These are phyloP conservation scores for Cichladusa arquata DNA, from an alignment of 2,113 vertebrate species.

Conservation along the genomic window DNA sequence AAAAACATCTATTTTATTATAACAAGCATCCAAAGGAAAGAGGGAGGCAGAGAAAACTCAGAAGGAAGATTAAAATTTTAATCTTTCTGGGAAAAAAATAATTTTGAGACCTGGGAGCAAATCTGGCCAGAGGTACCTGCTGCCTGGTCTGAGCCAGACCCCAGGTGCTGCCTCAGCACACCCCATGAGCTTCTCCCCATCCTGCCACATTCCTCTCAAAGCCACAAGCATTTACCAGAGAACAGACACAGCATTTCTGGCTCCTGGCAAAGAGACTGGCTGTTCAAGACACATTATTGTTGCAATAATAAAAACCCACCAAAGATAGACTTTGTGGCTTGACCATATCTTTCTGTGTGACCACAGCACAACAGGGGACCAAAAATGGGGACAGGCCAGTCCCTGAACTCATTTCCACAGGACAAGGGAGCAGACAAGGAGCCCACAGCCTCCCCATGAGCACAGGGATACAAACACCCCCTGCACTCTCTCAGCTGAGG, in stretches of 20 bases:
- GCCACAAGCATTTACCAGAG: neutral
- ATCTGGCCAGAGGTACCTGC: neutral
- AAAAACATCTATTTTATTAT: neutral
- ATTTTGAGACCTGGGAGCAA: neutral
- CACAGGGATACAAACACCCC: neutral
- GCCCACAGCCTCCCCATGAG: neutral
- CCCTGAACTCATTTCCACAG: neutral
- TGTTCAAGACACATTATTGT: neutral
- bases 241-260: neutral
- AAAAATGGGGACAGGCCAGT: neutral
- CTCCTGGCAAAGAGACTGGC: neutral
- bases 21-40: neutral
- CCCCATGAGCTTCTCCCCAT: neutral
- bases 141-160: neutral
- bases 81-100: fast-evolving
- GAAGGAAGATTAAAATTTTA: neutral
- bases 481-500: neutral
- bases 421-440: neutral
- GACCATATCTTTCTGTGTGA: neutral
- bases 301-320: neutral
- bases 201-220: neutral
- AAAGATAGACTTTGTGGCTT: neutral
- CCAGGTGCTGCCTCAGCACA: neutral
- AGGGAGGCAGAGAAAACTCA: neutral
- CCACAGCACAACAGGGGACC: neutral